Evolutionary conservation across 2,113 vertebrate genomes (phyloP), one percentile per base, ranked within the genome.

Genomic region (Trichomycterus rosablanca): DNA sequence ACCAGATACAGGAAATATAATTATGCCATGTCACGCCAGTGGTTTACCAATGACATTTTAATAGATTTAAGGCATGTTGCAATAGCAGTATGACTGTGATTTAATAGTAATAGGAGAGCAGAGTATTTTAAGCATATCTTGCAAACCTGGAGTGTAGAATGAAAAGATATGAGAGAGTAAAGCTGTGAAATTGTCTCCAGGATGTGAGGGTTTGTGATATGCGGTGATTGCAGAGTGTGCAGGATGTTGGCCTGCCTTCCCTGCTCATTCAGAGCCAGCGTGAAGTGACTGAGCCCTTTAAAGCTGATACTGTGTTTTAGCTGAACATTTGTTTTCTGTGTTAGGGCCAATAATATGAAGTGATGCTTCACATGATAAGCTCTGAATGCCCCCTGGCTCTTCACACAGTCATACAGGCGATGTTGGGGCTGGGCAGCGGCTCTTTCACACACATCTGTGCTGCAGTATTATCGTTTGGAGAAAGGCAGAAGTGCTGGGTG

Each of bases 301-400:
- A 55, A 74, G 52, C 62, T 55, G 62, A 49, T 66, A 69, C 52
- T 8, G 57, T 44, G 45, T 46, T 66, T 54, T 68, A 60, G 58
- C 51, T 61, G 59, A 72, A 74, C 63, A 53, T 71, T 74, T 71
- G 59, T 71, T 65, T 71, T 74, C 63, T 53, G 49, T 37, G 46
- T 73, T 72, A 70, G 70, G 20, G 34, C 68, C 63, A 70, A 68
- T 75, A 74, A 77, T 72, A 54, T 66, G 64, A 68, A 74, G 73
- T 76, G 71, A 74, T 66, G 72, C 73, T 77, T 63, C 66, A 75
- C 55, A 61, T 67, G 59, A 74, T 71, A 55, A 44, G 46, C 64
- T 56, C 50, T 68, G 67, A 57, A 58, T 63, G 61, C 62, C 14
- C n/a, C 40, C 50, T 58, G 57, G 68, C 55, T 63, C 51, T 35